Base-by-base conservation (phyloP, 37 sponge, comb jelly and placozoan species). In the Cladorhizidae sp. region DNA sequence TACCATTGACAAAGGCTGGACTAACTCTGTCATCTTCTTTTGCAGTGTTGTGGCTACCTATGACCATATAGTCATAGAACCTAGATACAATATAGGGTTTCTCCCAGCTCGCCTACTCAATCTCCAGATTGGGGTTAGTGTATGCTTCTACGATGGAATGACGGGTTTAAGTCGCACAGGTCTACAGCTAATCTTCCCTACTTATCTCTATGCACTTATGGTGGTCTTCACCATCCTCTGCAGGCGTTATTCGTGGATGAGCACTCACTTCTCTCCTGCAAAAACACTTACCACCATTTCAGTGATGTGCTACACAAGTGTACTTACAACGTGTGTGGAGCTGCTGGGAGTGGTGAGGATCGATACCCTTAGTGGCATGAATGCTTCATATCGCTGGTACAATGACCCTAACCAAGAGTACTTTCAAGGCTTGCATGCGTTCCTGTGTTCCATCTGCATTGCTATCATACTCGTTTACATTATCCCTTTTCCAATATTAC, bases 61-160 rank as follows among this genome's bases (percentile, higher is more conserved):
- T 65, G 62, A 28, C 1, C 38, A 29, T 18, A n/a, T 38, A 23
- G 28, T 37, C 22, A 17, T 9, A 32, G 23, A 76, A 3, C 3
- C 2, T 3, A 21, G 3, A 1, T 63, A 67, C 14, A 29, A 15
- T 31, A 1, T 0, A 6, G 5, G 68, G 1, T 81, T 75, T 39
- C 17, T 81, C 20, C 50, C 81, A 26, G 63, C 65, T 39, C 21
- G 54, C 0, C 76, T 80, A 26, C 62, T 87, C 33, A 80, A 49
- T 18, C 64, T 87, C 9, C 68, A 69, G n/a, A 59, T 80, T 33
- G 90, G 90, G 0, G 57, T 80, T 20, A 37, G 55, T 15, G 18
- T 63, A 0, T 89, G 90, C 38, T 79, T 89, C 71, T 83, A 63
- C 67, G 42, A 83, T 40, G 85, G 80, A 37, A 74, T 89, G 85